phyloP scores from a whole-genome alignment of 2,797 vertebrate genomes.

The Meda fulgida region DNA sequence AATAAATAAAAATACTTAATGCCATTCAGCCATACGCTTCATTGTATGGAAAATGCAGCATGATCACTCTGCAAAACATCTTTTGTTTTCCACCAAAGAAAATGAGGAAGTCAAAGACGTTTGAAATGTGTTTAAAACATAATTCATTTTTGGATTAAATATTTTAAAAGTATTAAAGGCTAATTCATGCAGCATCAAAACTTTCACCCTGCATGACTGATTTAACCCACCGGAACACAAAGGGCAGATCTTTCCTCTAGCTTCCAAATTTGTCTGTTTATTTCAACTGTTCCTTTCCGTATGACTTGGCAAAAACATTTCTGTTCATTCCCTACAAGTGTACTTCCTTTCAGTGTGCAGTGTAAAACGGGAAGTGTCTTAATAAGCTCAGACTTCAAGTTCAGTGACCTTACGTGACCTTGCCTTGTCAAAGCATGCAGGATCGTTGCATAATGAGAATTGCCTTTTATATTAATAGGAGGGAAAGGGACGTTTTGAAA shows the following conservation, averaged over 20 bases:
- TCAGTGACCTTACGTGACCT: neutral
- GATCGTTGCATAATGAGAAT: constrained; percentile 3
- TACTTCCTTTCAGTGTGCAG: constrained; percentile 1
- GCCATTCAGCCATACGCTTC: neutral
- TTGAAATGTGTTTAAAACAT: too few relatives aligned
- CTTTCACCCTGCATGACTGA: neutral
- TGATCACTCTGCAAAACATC: neutral
- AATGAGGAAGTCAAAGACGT: neutral
- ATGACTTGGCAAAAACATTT: constrained; percentile 50
- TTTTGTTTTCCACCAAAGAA: neutral
- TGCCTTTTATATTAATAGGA: constrained; percentile 25
- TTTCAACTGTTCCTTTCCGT: constrained; percentile 34
- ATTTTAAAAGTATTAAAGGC: neutral
- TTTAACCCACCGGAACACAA: constrained; percentile 29
- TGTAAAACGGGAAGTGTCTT: constrained; percentile 24
- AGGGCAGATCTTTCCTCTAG: constrained; percentile 24
- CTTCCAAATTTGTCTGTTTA: constrained; percentile 20
- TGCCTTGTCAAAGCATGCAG: neutral
- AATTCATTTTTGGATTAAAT: neutral
- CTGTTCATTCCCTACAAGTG: neutral
- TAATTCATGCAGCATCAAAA: neutral
- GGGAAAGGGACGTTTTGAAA: neutral
- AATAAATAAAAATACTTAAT: neutral
- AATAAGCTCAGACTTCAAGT: constrained; percentile 1
- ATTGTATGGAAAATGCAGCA: neutral